These are phyloP conservation scores for Drosophila ezoana DNA, from an alignment of 2,888 invertebrate species.

Conservation along the genomic window DNA sequence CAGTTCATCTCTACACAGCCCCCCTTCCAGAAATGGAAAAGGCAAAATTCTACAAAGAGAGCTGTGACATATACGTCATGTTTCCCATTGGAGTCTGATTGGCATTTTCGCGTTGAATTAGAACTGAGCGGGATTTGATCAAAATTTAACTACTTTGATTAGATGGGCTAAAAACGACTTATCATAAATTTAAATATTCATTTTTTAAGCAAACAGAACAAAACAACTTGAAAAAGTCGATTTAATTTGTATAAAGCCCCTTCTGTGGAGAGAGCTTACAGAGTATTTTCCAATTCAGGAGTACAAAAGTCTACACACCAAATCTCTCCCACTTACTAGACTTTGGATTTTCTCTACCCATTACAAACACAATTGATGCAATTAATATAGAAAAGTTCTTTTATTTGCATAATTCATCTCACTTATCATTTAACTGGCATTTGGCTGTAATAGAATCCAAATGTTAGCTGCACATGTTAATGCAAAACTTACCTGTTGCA, in stretches of 20 bases:
- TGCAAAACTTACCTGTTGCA: conserved; percentile 27
- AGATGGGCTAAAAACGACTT: no score
- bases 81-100: not conserved
- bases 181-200: no score
- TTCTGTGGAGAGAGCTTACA: no score
- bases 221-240: no score
- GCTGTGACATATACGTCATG: not conserved
- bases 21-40: not conserved
- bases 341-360: not conserved
- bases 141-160: no score
- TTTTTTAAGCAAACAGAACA: no score
- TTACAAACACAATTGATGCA: not conserved
- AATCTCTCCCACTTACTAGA: not conserved
- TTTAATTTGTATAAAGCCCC: no score
- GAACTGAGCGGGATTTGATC: no score
- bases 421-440: not conserved
- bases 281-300: no score
- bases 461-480: conserved; percentile 17
- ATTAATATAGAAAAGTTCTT: not conserved
- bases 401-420: not conserved
- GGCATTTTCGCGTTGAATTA: no score
- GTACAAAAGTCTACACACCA: no score
- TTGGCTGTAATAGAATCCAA: conserved; percentile 29
- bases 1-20: not conserved
- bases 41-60: not conserved